Base-by-base conservation (phyloP, 2,797 vertebrate genomes). In the Typhlichthys eigenmanni region DNA sequence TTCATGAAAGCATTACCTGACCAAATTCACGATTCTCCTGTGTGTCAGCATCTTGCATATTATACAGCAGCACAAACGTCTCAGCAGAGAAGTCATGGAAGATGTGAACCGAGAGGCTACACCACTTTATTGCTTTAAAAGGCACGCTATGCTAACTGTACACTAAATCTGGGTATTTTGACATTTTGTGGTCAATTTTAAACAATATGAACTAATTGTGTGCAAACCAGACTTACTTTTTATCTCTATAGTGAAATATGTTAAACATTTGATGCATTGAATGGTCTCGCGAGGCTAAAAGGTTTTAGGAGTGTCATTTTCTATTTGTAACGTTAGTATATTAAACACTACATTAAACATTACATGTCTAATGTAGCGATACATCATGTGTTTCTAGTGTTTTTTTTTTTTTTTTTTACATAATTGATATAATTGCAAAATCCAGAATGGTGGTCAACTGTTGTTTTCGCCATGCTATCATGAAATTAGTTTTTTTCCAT, bases 1-100 rank as follows among this genome's bases (percentile, higher is more conserved):
- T 59, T 12, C 68, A 76, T 88, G 0, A 73, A 51, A 62, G 64
- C 83, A 80, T 84, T 85, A 92, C 55, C 86, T 84, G 91, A 87
- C 57, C 81, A 89, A 90, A 85, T 85, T 88, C 89, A 89, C 83
- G 84, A 84, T 86, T 88, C 81, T 87, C 90, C 86, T 90, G 84
- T 90, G 82, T 88, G 1, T 32, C 58, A 47, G 13, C 60, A 29
- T 65, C 32, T 49, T 45, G 38, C 38, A 38, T 38, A 38, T 38
- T 38, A 38, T 38, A 38, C 38, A 38, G 38, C 38, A 5, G 38
- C 9, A 38, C 38, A 9, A 38, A 38, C 9, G 7, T 38, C 38
- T 38, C 38, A 7, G 38, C 38, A 6, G 38, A 38, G 9, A 9
- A 38, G 9, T 7, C 38, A 8, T 9, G 6, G 7, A 43, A 43